A percentile compares a stretch with the other conserved stretches of the same genome.
Conservation (phyloP, 2,888 invertebrate genomes). For the Balanococcus diminutus region DNA sequence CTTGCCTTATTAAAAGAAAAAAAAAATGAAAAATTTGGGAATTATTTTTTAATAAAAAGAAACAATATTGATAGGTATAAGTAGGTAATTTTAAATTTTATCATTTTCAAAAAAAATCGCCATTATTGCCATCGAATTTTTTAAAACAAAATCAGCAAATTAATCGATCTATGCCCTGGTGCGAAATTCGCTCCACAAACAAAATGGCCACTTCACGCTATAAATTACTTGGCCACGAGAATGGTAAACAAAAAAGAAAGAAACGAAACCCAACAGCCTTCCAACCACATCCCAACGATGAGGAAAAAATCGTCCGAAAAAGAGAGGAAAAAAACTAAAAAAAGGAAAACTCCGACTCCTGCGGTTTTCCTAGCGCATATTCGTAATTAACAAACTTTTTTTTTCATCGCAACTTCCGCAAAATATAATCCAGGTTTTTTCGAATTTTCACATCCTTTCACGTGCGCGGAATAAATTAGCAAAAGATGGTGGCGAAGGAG, state of each 20-base stretch:
- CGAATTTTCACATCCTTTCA: conserved; percentile 22
- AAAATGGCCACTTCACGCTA: background rate
- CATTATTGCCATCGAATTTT: too few relatives aligned
- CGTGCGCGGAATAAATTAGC: conserved; percentile 44
- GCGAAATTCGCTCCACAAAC: too few relatives aligned
- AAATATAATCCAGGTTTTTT: conserved; percentile 23
- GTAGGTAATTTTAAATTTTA: too few relatives aligned
- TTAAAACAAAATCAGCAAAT: too few relatives aligned
- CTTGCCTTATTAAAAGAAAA: too few relatives aligned
- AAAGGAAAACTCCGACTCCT: background rate
- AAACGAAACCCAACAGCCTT: background rate
- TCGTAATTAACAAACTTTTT: conserved; percentile 37
- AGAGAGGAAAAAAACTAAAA: background rate
- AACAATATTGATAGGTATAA: too few relatives aligned
- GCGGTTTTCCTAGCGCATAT: conserved; percentile 19
- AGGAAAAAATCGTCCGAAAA: background rate
- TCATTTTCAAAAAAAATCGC: too few relatives aligned
- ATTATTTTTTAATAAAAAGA: too few relatives aligned
- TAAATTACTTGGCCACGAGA: background rate
- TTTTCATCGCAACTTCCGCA: conserved; percentile 6
- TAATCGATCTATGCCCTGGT: too few relatives aligned
- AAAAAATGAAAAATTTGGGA: too few relatives aligned
- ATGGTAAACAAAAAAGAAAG: background rate
- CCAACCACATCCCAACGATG: background rate
- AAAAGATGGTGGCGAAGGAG: background rate